These are phyloP conservation scores for Hemitrygon akajei DNA, from an alignment of 2,797 vertebrate species.

Conservation along the genomic window DNA sequence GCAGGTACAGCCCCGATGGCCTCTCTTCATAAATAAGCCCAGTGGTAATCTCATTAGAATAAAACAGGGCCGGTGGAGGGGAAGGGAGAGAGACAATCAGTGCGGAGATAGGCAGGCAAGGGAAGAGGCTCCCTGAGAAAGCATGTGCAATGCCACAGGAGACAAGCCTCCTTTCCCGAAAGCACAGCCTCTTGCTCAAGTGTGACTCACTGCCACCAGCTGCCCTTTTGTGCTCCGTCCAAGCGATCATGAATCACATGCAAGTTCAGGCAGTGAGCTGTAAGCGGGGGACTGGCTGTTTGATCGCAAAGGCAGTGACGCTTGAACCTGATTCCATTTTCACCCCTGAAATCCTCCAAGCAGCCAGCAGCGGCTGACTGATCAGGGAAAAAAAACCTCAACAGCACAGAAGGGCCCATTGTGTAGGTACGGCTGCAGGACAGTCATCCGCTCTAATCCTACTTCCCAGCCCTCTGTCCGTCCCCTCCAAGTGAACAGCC, in stretches of 20 bases:
- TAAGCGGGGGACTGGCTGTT: neutral
- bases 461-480: no score
- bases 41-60: no score
- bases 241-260: neutral
- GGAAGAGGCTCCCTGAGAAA: neutral
- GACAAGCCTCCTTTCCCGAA: neutral
- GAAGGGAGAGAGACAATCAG: neutral
- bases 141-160: neutral
- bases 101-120: neutral
- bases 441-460: no score
- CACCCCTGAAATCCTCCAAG: neutral
- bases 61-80: no score
- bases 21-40: no score
- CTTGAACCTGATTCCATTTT: neutral
- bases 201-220: constrained; percentile 16
- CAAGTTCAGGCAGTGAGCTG: neutral
- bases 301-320: neutral
- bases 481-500: no score
- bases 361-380: no score
- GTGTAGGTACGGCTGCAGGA: no score
- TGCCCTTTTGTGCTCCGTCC: neutral
- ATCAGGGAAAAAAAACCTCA: no score
- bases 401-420: no score
- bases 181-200: neutral
- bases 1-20: no score